These are phyloP conservation scores for Nomada hirtipes DNA, from an alignment of 2,888 invertebrate genomes.

Conservation along the genomic window DNA sequence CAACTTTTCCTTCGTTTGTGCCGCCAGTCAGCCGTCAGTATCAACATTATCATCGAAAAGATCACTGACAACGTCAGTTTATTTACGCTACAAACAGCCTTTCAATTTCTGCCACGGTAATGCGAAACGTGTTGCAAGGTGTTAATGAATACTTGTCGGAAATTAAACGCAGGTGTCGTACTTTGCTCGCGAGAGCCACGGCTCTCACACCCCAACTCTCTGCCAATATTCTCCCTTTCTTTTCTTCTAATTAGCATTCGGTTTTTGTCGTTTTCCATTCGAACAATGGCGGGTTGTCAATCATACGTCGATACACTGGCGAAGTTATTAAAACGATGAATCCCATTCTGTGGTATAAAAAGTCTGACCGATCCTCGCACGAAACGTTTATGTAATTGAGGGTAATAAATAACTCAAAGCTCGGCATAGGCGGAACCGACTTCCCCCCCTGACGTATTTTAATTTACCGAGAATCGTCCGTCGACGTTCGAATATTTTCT, in stretches of 20 bases:
- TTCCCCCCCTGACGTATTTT: slow-evolving; percentile 19
- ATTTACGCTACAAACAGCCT: slow-evolving; percentile 16
- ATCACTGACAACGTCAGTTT: slow-evolving; percentile 38
- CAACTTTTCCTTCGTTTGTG: slow-evolving; percentile 14
- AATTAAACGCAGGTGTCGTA: slow-evolving; percentile 45
- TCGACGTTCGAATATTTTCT: slow-evolving; percentile 9
- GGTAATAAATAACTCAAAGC: slow-evolving; percentile 38
- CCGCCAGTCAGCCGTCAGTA: slow-evolving; percentile 45
- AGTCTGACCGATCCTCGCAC: slow-evolving; percentile 6
- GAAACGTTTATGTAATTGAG: slow-evolving; percentile 14
- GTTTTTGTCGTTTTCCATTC: slow-evolving; percentile 4
- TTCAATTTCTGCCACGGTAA: slow-evolving; percentile 38
- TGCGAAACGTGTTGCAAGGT: slow-evolving; percentile 40
- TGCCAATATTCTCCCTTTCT: background rate
- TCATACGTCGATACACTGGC: slow-evolving; percentile 16
- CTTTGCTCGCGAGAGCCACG: slow-evolving; percentile 10
- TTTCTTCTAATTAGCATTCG: background rate
- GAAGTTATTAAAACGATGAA: slow-evolving; percentile 16
- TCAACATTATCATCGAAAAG: slow-evolving; percentile 45
- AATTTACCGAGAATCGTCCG: slow-evolving; percentile 18
- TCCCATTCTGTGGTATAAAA: slow-evolving; percentile 15
- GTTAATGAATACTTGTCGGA: slow-evolving; percentile 56
- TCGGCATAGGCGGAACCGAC: slow-evolving; percentile 1
- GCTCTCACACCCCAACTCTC: background rate
- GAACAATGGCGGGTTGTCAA: background rate